These are phyloP conservation scores for Drosophila carrolli DNA, from an alignment of 1,140 invertebrate species.

Conservation along the genomic window DNA sequence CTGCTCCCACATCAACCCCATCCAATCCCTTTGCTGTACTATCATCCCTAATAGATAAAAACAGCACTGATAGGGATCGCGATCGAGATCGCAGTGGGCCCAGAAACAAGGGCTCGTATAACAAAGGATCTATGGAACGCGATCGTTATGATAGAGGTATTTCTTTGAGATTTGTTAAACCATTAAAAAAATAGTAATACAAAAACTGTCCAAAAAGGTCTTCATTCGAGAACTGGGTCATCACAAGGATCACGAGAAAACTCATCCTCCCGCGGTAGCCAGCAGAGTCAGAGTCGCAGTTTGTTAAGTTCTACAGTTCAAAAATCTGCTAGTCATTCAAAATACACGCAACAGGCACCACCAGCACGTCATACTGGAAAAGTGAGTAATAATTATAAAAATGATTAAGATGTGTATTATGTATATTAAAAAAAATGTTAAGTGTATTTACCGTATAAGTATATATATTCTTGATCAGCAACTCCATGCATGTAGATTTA, in stretches of 20 bases:
- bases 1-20: conserved; percentile 63
- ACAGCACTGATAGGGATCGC: conserved; percentile 53
- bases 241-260: conserved; percentile 85
- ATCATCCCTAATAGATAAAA: conserved; percentile 73
- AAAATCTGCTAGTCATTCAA: conserved; percentile 80
- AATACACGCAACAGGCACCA: conserved; percentile 67
- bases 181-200: not conserved
- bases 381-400: conserved; percentile 24
- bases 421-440: no score
- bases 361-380: conserved; percentile 54
- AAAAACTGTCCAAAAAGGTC: conserved; percentile 67
- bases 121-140: conserved; percentile 85
- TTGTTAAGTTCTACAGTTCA: conserved; percentile 64
- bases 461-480: not conserved
- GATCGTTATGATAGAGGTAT: conserved; percentile 75
- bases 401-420: no score
- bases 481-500: no score
- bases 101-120: conserved; percentile 85
- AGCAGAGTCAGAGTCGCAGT: conserved; percentile 51
- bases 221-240: conserved; percentile 86
- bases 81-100: conserved; percentile 74
- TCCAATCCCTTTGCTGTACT: conserved; percentile 78
- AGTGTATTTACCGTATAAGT: no score
- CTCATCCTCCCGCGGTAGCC: conserved; percentile 69
- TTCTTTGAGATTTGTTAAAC: not conserved